A percentile compares a stretch with the other conserved stretches of the same genome.
phyloP scores from a whole-genome alignment of 2,888 invertebrate genomes.

The Sceliomorpha sp. region DNA sequence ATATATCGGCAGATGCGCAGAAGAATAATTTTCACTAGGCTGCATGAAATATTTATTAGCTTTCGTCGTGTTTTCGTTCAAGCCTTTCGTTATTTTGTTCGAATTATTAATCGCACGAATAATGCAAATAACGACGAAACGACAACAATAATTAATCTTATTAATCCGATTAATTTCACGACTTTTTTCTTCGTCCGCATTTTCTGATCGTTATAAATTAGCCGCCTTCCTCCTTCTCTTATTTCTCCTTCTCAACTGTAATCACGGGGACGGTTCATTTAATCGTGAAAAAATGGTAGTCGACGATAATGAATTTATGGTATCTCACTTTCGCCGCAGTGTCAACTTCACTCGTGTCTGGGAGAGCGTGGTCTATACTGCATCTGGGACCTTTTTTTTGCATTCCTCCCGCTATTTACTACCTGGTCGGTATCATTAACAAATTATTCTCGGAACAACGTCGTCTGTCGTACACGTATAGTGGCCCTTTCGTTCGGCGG shows the following conservation, averaged over 20 bases:
- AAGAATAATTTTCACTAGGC: not conserved
- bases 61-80: not conserved
- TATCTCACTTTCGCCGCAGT: constrained; percentile 59
- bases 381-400: constrained; percentile 52
- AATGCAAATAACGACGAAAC: too few species aligned
- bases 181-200: too few species aligned
- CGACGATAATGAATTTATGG: constrained; percentile 54
- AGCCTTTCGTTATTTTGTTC: not conserved
- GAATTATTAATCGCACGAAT: too few species aligned
- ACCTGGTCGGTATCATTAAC: constrained; percentile 64
- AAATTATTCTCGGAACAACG: constrained; percentile 65
- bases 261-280: not conserved
- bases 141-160: too few species aligned
- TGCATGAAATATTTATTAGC: not conserved
- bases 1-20: constrained; percentile 1
- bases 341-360: constrained; percentile 46
- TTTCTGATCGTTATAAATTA: too few species aligned
- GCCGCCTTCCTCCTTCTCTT: too few species aligned
- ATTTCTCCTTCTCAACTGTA: not conserved
- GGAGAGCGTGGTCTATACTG: constrained; percentile 36
- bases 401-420: constrained; percentile 63
- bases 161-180: too few species aligned
- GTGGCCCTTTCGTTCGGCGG: constrained; percentile 25
- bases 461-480: constrained; percentile 24
- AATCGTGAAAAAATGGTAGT: constrained; percentile 3